Evolutionary conservation across 1,140 invertebrate genomes (phyloP).

Genomic region (Trichoplusia ni): DNA sequence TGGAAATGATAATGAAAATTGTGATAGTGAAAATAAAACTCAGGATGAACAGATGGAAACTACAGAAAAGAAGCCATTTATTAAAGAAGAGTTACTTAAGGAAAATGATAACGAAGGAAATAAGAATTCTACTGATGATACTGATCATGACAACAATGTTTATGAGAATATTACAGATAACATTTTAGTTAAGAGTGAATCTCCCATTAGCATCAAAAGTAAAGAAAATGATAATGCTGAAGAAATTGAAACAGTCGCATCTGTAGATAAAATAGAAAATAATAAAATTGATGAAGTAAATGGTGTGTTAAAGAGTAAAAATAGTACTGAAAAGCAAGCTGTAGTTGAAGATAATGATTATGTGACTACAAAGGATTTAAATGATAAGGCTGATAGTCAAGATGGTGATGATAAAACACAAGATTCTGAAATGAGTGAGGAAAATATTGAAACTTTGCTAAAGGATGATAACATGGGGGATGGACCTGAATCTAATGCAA

Average conservation of each 20-base stretch:
- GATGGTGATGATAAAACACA: slow-evolving; percentile 43
- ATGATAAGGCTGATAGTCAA: slow-evolving; percentile 34
- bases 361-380: slow-evolving; percentile 27
- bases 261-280: not conserved
- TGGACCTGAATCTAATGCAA: slow-evolving; percentile 34
- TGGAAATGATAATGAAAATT: slow-evolving; percentile 1
- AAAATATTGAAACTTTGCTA: slow-evolving; percentile 64
- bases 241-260: too few species aligned
- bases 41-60: too few species aligned
- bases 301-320: slow-evolving; percentile 2
- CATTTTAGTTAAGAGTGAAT: not conserved
- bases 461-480: slow-evolving; percentile 51
- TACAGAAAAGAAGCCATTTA: too few species aligned
- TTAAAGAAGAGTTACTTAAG: slow-evolving; percentile 1
- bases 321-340: not conserved
- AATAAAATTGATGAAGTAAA: not conserved
- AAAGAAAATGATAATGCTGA: not conserved
- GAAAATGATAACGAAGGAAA: slow-evolving; percentile 23
- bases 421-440: slow-evolving; percentile 60
- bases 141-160: not conserved
- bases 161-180: not conserved
- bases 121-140: slow-evolving; percentile 17
- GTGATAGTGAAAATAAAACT: slow-evolving; percentile 19
- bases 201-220: not conserved
- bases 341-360: slow-evolving; percentile 38